Base-by-base conservation (phyloP, 2,888 invertebrate species). In the Lottia gigantea region DNA sequence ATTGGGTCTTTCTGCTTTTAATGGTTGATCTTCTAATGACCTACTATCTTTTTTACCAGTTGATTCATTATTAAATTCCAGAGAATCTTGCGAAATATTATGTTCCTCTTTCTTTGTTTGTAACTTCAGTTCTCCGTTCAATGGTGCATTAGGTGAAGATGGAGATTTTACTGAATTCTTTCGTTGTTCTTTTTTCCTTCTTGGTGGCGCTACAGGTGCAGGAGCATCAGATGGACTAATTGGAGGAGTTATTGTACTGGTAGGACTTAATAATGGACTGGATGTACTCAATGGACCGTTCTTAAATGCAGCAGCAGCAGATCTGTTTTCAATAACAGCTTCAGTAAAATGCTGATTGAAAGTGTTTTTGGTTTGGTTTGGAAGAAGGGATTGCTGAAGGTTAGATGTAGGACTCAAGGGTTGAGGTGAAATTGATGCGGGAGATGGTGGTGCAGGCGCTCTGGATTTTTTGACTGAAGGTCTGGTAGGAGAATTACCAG, bases 381-480 rank as follows among this genome's bases (percentile, higher is more conserved):
- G 11, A 23, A 23, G 23, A 23, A 23, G 55, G 19, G 19, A 55
- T 23, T 15, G 55, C 12, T 55, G 12, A 8, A 19, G 19, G 19
- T 19, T 55, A 23, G 19, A 12, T 55, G 55, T 55, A 23, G 55
- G 55, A 55, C 55, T 55, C 11, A 55, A 23, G 19, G 55, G 23
- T 23, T 55, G 19, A 12, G 55, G 19, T 11, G 19, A 23, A 55
- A 55, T n/a, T 3, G 55, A 19, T 23, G 23, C 55, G 2, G 55
- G 55, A 12, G 55, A 55, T 11, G 83, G 83, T 16, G 81, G 80
- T 26, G 78, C 76, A 26, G 83, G 81, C 23, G 80, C 79, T 72
- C 80, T 74, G 15, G 78, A 74, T 71, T 82, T 82, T 62, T 82
- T 82, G 62, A 77, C 73, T 19, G 81, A 80, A 26, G 74, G 63